Evolutionary conservation across 1,140 invertebrate genomes (phyloP).

Genomic region (Wasmannia auropunctata): DNA sequence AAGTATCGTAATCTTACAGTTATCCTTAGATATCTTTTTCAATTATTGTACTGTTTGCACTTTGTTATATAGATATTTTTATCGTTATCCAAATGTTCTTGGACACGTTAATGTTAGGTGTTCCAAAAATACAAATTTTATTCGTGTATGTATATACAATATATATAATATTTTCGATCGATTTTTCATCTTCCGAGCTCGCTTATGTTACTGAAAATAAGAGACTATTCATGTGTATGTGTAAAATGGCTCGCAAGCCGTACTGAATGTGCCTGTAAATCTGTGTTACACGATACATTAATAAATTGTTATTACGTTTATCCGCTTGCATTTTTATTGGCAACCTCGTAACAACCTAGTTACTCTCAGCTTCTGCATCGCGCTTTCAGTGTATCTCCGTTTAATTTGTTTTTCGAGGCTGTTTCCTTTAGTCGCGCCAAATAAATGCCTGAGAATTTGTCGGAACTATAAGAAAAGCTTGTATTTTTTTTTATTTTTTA

Average conservation of each 20-base stretch:
- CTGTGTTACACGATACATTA: slow-evolving; percentile 80
- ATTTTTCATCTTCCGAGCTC: neutral
- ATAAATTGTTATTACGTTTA: slow-evolving; percentile 84
- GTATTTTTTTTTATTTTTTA: slow-evolving; percentile 24
- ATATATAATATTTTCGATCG: neutral
- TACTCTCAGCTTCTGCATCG: slow-evolving; percentile 57
- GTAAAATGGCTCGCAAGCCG: slow-evolving; percentile 44
- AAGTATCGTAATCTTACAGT: neutral
- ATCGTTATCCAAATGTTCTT: neutral
- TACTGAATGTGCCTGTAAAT: slow-evolving; percentile 78
- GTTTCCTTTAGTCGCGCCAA: neutral
- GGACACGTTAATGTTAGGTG: neutral
- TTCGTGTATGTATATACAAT: neutral
- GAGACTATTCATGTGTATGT: slow-evolving; percentile 34
- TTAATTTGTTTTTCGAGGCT: neutral
- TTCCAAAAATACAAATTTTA: neutral
- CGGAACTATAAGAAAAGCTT: neutral
- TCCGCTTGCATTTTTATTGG: slow-evolving; percentile 80
- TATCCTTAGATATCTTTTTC: neutral
- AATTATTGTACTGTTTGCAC: neutral
- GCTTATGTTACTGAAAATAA: slow-evolving; percentile 4
- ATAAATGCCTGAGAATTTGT: slow-evolving; percentile 9
- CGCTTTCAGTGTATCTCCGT: neutral
- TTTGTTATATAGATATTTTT: slow-evolving; percentile 1
- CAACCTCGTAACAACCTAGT: slow-evolving; percentile 72